These are phyloP conservation scores for Drymonia ruficornis DNA, from an alignment of 2,888 invertebrate genomes.

Conservation along the genomic window DNA sequence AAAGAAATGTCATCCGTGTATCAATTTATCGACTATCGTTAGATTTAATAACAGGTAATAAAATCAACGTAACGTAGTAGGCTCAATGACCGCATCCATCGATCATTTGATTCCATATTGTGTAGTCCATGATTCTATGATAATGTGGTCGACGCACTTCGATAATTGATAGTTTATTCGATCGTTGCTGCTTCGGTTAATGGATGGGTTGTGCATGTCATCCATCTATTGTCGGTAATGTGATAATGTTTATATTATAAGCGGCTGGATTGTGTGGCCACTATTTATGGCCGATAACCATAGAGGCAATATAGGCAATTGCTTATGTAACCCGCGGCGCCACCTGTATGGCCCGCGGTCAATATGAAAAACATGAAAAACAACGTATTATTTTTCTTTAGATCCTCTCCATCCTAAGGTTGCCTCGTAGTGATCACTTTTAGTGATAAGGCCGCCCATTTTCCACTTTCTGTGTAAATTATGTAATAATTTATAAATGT, in stretches of 20 bases:
- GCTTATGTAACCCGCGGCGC: too few species aligned
- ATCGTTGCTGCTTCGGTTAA: neutral
- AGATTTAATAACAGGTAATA: conserved; percentile 25
- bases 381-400: too few species aligned
- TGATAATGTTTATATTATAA: neutral
- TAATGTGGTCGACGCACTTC: conserved; percentile 23
- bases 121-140: conserved; percentile 23
- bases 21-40: neutral
- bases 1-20: neutral
- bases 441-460: too few species aligned
- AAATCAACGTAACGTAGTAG: conserved; percentile 22
- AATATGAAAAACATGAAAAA: too few species aligned
- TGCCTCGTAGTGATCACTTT: too few species aligned
- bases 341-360: too few species aligned
- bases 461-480: too few species aligned
- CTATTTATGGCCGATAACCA: too few species aligned
- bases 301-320: too few species aligned
- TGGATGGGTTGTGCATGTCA: conserved; percentile 7
- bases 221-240: conserved; percentile 6
- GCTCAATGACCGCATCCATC: conserved; percentile 27
- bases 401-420: too few species aligned
- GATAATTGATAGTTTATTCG: conserved; percentile 15
- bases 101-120: conserved; percentile 15
- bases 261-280: too few species aligned
- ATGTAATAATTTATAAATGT: too few species aligned